Conservation (phyloP, 92 coral and sea anemone genomes). For the Epizoanthus ramosus region DNA sequence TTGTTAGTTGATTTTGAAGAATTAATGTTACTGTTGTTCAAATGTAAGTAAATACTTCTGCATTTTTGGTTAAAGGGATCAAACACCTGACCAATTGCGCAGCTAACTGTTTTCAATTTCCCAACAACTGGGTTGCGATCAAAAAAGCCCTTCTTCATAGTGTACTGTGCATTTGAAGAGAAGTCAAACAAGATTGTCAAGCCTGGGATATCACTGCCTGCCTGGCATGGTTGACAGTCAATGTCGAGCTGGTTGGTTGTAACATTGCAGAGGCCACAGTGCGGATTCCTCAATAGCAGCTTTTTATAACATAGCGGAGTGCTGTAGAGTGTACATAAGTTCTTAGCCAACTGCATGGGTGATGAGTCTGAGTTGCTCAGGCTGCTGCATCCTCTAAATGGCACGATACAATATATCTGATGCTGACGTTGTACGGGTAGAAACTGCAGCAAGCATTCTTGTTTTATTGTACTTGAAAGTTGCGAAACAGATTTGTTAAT, state of each 20-base stretch:
- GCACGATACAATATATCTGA: background rate
- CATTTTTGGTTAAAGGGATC: background rate
- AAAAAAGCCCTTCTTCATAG: background rate
- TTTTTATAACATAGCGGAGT: background rate
- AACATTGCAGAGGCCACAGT: background rate
- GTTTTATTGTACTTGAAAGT: background rate
- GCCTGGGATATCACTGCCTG: too few species aligned
- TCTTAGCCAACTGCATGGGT: background rate
- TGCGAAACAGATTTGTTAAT: background rate
- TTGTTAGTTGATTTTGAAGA: background rate
- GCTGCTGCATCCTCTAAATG: background rate
- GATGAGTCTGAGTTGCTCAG: background rate
- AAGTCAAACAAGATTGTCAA: background rate
- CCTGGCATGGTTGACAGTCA: too few species aligned
- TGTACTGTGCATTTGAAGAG: background rate
- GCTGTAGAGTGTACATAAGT: background rate
- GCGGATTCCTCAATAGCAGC: background rate
- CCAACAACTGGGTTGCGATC: background rate
- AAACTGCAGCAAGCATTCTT: background rate
- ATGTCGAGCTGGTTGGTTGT: background rate
- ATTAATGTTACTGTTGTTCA: background rate
- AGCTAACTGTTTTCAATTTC: background rate
- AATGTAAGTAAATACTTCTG: background rate
- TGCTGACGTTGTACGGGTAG: background rate
- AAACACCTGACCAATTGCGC: background rate